Conservation (phyloP, 2,888 invertebrate genomes). For the Meiosimyza platycephala region DNA sequence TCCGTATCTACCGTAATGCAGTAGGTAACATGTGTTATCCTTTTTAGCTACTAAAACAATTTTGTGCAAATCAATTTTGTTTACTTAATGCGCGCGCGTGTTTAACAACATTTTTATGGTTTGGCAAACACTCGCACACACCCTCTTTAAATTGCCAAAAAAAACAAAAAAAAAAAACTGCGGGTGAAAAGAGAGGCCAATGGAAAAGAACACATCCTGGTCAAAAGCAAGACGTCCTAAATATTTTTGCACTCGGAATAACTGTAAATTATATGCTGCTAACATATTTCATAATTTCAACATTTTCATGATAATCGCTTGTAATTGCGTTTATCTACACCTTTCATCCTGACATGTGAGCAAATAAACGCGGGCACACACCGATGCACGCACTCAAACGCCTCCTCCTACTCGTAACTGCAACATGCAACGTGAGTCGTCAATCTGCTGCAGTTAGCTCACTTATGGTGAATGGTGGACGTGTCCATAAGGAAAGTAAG, state of each 20-base stretch:
- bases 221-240: not conserved
- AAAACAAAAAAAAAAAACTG: too few species aligned
- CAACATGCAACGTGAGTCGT: not conserved
- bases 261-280: conserved; percentile 61
- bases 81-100: conserved; percentile 7
- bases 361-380: conserved; percentile 52
- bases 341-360: conserved; percentile 64
- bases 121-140: conserved; percentile 12
- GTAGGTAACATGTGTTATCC: not conserved
- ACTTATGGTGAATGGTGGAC: too few species aligned
- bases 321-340: conserved; percentile 66
- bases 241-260: conserved; percentile 46
- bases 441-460: not conserved
- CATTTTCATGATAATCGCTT: conserved; percentile 60
- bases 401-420: not conserved
- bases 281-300: conserved; percentile 60
- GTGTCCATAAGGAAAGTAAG: too few species aligned
- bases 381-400: conserved; percentile 8
- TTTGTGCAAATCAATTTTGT: conserved; percentile 29
- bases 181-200: not conserved
- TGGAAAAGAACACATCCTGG: not conserved
- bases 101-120: conserved; percentile 25
- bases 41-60: not conserved
- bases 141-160: not conserved
- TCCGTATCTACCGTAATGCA: too few species aligned